Base-by-base conservation (phyloP, 1,140 invertebrate genomes). In the Philaenus spumarius region DNA sequence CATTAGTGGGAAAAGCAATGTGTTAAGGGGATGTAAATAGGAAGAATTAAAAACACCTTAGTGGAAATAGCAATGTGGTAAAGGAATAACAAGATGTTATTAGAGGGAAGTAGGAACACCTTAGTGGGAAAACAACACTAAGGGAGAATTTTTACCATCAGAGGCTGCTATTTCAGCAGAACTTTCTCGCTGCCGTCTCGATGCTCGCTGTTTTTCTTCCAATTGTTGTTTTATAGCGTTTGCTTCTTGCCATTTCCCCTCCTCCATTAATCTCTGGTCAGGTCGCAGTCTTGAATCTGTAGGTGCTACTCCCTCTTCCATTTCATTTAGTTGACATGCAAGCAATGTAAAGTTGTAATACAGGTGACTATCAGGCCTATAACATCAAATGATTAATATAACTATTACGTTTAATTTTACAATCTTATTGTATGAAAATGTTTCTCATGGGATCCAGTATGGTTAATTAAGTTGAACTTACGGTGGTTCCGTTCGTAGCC, bases 261-360 rank as follows among this genome's bases (percentile, higher is more conserved):
- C 82, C 74, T 99, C 97, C 96, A 99, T 99, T 42, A 97, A 80
- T 45, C 95, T 82, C 76, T 98, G 95, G 82, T 99, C 96, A 42
- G 96, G 95, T 59, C 96, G 80, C 19, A 81, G 73, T n/a, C 97
- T 82, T 15, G 88, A 89, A 79, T 99, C 97, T 0, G 97, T 98
- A 14, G 96, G 95, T 24, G 95, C 94, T 23, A 98, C 84, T 37
- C 84, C 87, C 4, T 89, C 84, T 77, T 99, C 96, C 9, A 80
- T 78, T 74, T 99, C 97, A 73, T 99, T 99, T 47, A 99, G 75
- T 77, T 99, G 93, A 70, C 93, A 89, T 15, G 97, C 95, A 64
- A 99, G 79, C 72, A 89, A 74, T 7, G 95, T 98, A 72, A 99
- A 98, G 72, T 91, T 87, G 75, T 99, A 99, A 76, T 86, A 95